Base-by-base conservation (phyloP, 2,888 invertebrate genomes). In the Epiblema foenella region DNA sequence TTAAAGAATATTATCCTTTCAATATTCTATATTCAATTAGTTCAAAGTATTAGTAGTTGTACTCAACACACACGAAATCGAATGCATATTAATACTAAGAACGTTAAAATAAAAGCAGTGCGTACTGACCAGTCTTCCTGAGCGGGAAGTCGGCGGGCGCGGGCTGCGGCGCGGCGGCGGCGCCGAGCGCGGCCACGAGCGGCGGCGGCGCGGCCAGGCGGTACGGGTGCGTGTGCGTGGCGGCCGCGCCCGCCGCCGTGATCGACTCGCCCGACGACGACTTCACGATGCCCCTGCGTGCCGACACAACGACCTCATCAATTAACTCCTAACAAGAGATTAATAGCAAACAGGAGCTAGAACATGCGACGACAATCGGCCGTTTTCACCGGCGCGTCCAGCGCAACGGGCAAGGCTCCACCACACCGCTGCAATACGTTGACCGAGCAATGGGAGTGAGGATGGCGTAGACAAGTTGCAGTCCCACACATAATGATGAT, bases 61-160 rank as follows among this genome's bases (percentile, higher is more conserved):
- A 65, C 39, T 37, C n/a, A 46, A 46, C 17, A 68, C 49, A 69
- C 69, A 58, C 69, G 39, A 37, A 59, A 42, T 59, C 52, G 15
- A 42, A 65, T 69, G 69, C 69, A 9, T 52, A 52, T 69, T 69
- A 65, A 58, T 69, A 9, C 11, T 52, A 68, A 59, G 46, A 8
- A 24, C 17, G n/a, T 46, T 51, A 49, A 1, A 37, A 24, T 4
- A 56, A 56, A n/a, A 24, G n/a, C 24, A 24, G 24, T 24, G 24
- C 20, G 10, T 15, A 82, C 94, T 89, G 92, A 99, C 98, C 98
- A 94, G 98, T 98, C 95, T 99, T 99, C 81, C 98, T 92, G 57
- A 99, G 95, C 64, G 98, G 98, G 91, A 98, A 98, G 94, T 98
- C 98, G 74, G 91, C 85, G 74, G 89, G 84, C 68, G 91, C 84